A percentile compares a stretch with the other conserved stretches of the same genome.
Conservation (phyloP, 64 coral and sea anemone species). For the Cladopsammia gracilis region DNA sequence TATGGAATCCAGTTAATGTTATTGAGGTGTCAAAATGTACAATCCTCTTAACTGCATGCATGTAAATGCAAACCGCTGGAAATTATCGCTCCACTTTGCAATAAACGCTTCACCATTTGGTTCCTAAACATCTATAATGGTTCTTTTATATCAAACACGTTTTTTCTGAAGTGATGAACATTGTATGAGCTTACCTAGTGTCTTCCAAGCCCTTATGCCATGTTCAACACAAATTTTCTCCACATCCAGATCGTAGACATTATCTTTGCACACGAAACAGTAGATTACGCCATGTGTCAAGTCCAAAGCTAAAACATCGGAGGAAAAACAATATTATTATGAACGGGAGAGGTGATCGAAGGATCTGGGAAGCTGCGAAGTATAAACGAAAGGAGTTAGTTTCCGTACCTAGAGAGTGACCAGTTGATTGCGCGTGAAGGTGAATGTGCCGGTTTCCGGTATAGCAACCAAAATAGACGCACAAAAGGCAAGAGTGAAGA, state of each 20-base stretch:
- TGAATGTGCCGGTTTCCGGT: conserved; percentile 96
- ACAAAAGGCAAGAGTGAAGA: conserved; percentile 94
- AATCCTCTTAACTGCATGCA: background rate
- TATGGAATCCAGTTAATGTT: no score
- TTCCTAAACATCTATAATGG: background rate
- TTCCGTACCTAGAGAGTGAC: conserved; percentile 90
- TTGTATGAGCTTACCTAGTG: conserved; percentile 66
- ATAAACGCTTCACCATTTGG: background rate
- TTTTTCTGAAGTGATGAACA: background rate
- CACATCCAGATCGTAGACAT: conserved; percentile 88
- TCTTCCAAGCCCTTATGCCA: conserved; percentile 75
- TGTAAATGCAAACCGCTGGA: no score
- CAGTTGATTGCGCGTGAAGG: conserved; percentile 84
- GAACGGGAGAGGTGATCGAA: background rate
- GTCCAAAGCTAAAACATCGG: conserved; percentile 78
- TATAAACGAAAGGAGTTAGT: conserved; percentile 4
- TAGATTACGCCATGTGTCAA: conserved; percentile 91
- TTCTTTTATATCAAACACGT: background rate
- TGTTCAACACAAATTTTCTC: conserved; percentile 91
- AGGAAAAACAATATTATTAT: conserved; percentile 4
- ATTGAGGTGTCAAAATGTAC: conserved; percentile 2
- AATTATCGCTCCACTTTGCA: background rate
- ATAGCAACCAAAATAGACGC: conserved; percentile 99
- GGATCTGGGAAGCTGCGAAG: background rate
- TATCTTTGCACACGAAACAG: conserved; percentile 94